Conservation (phyloP, 2,797 vertebrate species). For the Sphaeramia orbicularis region DNA sequence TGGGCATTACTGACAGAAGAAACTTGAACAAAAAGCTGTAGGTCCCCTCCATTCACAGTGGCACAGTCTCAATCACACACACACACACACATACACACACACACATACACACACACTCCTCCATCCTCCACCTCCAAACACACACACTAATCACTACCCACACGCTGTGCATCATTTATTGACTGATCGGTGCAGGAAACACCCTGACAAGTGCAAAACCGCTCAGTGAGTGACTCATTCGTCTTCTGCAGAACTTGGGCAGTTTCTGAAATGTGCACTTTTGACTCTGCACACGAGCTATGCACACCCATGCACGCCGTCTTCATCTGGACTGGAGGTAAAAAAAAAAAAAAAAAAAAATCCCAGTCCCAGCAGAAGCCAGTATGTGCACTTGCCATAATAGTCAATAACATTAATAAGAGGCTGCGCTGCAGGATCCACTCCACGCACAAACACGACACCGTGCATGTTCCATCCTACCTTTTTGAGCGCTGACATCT, state of each 20-base stretch:
- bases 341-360: neutral
- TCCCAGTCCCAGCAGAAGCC: conserved; percentile 15
- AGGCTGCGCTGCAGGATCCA: conserved; percentile 16
- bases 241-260: conserved; percentile 58
- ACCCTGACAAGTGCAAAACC: conserved; percentile 16
- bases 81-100: neutral
- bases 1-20: conserved; percentile 36
- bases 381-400: conserved; percentile 22
- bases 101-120: conserved; percentile 6
- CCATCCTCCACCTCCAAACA: conserved; percentile 25
- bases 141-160: conserved; percentile 24
- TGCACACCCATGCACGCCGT: conserved; percentile 12
- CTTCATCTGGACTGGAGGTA: conserved; percentile 1
- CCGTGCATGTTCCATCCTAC: conserved; percentile 44
- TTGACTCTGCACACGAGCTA: neutral
- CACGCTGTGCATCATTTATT: conserved; percentile 39
- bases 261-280: conserved; percentile 19
- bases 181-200: conserved; percentile 38
- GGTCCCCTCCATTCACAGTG: conserved; percentile 41
- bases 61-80: neutral
- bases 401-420: conserved; percentile 16
- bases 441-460: conserved; percentile 36
- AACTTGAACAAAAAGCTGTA: conserved; percentile 42
- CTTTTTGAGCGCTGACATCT: conserved; percentile 82
- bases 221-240: conserved; percentile 45